Percentiles rank a stretch among this genome's conserved stretches.
These are phyloP conservation scores for Chymomyza amoena DNA, from an alignment of 2,888 invertebrate species.

Conservation along the genomic window DNA sequence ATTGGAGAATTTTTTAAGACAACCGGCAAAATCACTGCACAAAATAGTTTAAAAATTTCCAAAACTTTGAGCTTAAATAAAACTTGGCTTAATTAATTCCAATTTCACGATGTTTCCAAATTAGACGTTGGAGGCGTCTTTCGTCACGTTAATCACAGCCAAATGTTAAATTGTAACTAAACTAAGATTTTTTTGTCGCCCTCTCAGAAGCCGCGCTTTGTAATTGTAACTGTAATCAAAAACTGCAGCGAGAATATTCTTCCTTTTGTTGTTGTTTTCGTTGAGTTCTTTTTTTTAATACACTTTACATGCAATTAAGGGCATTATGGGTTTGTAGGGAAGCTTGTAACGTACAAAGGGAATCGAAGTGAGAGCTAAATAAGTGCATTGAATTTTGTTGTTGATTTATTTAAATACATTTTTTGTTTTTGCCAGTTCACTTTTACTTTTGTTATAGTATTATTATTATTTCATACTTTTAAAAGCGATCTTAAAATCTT, in stretches of 20 bases:
- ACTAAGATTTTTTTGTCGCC: neutral
- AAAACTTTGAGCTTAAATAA: neutral
- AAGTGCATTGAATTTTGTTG: no score
- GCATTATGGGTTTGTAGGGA: neutral
- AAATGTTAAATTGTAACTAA: neutral
- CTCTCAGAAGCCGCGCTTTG: neutral
- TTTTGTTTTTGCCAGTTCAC: no score
- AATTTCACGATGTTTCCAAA: neutral
- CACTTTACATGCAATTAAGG: constrained; percentile 14
- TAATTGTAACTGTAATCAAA: neutral
- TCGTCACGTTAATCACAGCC: neutral
- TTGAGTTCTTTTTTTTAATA: constrained; percentile 10
- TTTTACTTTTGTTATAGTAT: no score
- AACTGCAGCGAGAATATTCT: constrained; percentile 13
- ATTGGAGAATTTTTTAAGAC: neutral
- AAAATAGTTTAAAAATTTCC: no score
- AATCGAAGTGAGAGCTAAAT: neutral
- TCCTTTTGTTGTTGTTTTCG: constrained; percentile 19
- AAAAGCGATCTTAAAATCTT: no score
- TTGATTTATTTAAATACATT: no score
- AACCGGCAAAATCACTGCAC: neutral
- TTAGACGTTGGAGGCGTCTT: neutral
- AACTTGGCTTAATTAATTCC: neutral
- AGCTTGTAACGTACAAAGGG: neutral
- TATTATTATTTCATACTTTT: no score